Evolutionary conservation across 2,797 vertebrate species (phyloP), one percentile per base, ranked within the genome.

Genomic region (Fringilla coelebs): DNA sequence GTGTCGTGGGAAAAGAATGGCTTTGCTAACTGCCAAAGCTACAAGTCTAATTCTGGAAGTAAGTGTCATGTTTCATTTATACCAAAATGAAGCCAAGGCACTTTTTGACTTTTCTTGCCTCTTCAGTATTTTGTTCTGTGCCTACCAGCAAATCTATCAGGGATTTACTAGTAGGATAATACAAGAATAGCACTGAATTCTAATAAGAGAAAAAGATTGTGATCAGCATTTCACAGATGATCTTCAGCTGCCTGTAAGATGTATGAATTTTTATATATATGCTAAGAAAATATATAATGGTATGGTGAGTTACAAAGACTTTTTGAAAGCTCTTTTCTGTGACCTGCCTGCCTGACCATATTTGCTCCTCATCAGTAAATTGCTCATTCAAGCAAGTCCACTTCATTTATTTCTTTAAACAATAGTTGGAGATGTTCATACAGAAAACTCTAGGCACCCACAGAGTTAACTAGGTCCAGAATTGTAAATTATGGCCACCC

Each of bases 351-450:
- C 43, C 49, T 65, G 38, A 54, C 45, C 21, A 24, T 28, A 72
- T 88, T 88, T 93, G 38, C 36, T 85, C 26, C 61, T 91, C 74
- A 10, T 19, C 71, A 94, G 74, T 79, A 88, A 88, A 86, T 17
- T 70, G 71, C 17, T 79, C 71, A 83, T 82, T 91, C 83, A 89
- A 60, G 71, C 88, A 93, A 89, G 57, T 68, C 83, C 43, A 82
- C 26, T 87, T 85, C 24, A 91, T 94, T 96, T 94, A 82, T 91
- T 94, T 91, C 45, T 71, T 94, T 88, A 94, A 91, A 90, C 62
- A 95, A 86, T 55, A 73, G 51, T n/a, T 55, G 45, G 77, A 85
- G 57, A 89, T 51, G 52, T 75, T 91, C 63, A 85, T 48, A 68
- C 18, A 91, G 78, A 58, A 93, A 90, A 57, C 57, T 74, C 25